Conservation (phyloP, 2,113 vertebrate species). For the Ceratotherium simum region DNA sequence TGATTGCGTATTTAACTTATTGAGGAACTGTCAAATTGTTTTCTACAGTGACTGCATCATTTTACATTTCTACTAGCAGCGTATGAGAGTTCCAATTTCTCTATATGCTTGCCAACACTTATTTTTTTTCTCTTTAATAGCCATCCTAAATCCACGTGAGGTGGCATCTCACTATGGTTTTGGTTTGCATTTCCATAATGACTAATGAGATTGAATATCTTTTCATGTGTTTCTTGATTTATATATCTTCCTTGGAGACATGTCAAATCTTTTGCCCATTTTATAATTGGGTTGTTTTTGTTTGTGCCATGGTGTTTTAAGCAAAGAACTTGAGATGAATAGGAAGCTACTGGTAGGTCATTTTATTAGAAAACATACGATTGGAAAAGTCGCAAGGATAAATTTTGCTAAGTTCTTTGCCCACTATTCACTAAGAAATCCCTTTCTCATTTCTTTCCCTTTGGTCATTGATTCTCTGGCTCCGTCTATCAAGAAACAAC, state of each 20-base stretch:
- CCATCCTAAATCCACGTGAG: neutral
- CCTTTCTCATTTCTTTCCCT: neutral
- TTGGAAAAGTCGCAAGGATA: neutral
- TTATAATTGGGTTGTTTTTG: neutral
- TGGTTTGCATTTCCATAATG: neutral
- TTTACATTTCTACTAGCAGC: neutral
- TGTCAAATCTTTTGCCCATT: slow-evolving; percentile 1
- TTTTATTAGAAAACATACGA: slow-evolving; percentile 14
- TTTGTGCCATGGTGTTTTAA: slow-evolving; percentile 29
- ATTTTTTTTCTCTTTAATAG: neutral
- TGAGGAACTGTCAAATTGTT: neutral
- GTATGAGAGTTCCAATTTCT: neutral
- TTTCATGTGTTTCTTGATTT: slow-evolving; percentile 28
- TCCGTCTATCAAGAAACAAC: slow-evolving; percentile 37
- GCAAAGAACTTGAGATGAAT: slow-evolving; percentile 11
- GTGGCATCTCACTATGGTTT: neutral
- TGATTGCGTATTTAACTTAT: neutral
- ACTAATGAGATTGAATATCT: neutral
- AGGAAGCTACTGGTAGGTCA: neutral
- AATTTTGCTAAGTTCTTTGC: slow-evolving; percentile 24
- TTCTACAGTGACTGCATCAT: neutral
- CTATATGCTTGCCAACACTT: neutral
- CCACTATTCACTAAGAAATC: neutral
- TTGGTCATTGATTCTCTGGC: slow-evolving; percentile 30
- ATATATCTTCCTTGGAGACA: neutral